These are phyloP conservation scores for Orchesella flavescens DNA, from an alignment of 2,888 invertebrate genomes.

Conservation along the genomic window DNA sequence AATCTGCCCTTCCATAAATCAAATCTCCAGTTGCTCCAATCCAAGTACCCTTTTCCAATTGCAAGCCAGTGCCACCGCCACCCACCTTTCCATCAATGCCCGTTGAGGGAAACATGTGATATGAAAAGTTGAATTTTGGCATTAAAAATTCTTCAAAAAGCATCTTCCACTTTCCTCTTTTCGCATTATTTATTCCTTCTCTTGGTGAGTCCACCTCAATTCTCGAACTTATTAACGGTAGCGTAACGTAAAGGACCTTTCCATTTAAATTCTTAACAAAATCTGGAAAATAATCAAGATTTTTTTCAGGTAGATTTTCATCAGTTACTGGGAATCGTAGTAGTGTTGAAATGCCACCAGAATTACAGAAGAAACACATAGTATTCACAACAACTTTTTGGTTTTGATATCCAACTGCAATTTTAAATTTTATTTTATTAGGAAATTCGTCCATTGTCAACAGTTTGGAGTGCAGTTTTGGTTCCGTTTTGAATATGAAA, in stretches of 20 bases:
- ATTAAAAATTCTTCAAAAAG: conserved; percentile 14
- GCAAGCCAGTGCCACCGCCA: too few species aligned
- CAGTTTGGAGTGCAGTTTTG: conserved; percentile 8
- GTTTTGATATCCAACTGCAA: too few species aligned
- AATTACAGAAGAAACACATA: too few species aligned
- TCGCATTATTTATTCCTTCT: not conserved
- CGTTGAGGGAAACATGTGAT: conserved; percentile 48
- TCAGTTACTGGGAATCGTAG: too few species aligned
- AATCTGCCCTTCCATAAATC: too few species aligned
- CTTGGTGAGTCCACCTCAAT: not conserved
- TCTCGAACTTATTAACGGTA: not conserved
- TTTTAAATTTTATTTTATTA: conserved; percentile 30
- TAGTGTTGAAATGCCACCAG: too few species aligned
- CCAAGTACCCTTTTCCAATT: too few species aligned
- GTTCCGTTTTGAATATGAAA: conserved; percentile 26
- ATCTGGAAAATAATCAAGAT: not conserved
- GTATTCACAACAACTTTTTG: too few species aligned
- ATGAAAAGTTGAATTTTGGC: conserved; percentile 60
- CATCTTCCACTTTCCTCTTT: not conserved
- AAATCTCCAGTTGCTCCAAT: too few species aligned
- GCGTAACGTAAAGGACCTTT: not conserved
- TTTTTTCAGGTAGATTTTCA: not conserved
- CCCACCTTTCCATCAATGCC: conserved; percentile 40
- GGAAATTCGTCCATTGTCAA: conserved; percentile 43
- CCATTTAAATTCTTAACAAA: conserved; percentile 12